These are phyloP conservation scores for Peromyscus nudipes DNA, from an alignment of 2,797 vertebrate genomes.

Conservation along the genomic window DNA sequence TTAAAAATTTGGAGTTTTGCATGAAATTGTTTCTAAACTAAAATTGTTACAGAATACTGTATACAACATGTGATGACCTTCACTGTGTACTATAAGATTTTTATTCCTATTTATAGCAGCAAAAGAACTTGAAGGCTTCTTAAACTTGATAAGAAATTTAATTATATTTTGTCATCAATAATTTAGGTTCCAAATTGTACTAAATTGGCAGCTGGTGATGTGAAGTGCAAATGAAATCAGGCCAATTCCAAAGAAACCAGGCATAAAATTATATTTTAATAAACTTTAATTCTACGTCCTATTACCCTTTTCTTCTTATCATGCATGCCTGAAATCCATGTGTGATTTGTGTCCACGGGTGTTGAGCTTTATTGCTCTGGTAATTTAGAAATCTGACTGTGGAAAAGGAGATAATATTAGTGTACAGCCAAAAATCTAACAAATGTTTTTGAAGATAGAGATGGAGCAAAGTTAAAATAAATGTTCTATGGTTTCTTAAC, in stretches of 20 bases:
- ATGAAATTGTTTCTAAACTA: neutral
- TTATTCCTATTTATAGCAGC: conserved; percentile 44
- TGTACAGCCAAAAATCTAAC: neutral
- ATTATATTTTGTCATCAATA: conserved; percentile 80
- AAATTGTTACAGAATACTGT: neutral
- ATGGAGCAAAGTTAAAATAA: neutral
- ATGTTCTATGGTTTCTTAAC: neutral
- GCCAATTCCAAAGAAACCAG: conserved; percentile 77
- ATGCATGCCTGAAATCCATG: conserved; percentile 42
- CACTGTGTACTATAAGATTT: neutral
- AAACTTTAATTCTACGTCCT: conserved; percentile 72
- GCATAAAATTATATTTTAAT: conserved; percentile 82
- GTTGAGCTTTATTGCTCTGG: conserved; percentile 58
- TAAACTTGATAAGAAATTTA: conserved; percentile 77
- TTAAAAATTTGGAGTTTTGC: neutral
- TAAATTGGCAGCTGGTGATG: conserved; percentile 77
- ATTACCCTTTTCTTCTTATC: conserved; percentile 66
- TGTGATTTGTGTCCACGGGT: conserved; percentile 71
- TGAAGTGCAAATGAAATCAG: conserved; percentile 77
- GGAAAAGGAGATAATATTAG: conserved; percentile 34
- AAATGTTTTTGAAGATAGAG: neutral
- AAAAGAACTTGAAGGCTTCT: conserved; percentile 37
- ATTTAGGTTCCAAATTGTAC: conserved; percentile 79
- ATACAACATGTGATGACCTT: conserved; percentile 35
- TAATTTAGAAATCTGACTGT: conserved; percentile 70